These are phyloP conservation scores for Xylocopa sonorina DNA, from an alignment of 1,140 invertebrate genomes.

Conservation along the genomic window DNA sequence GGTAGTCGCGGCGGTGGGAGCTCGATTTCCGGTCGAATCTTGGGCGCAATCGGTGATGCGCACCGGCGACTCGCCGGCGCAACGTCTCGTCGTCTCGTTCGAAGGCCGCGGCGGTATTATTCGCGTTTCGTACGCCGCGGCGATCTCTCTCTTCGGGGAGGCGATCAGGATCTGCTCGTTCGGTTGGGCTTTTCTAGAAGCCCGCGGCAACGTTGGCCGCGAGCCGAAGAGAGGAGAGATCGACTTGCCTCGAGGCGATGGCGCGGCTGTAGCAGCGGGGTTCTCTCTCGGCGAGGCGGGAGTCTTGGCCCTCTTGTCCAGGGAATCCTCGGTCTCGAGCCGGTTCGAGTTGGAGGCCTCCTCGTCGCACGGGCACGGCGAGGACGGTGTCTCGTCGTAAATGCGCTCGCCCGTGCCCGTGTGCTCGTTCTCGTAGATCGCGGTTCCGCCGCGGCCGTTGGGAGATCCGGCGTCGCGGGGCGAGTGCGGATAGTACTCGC, in stretches of 20 bases:
- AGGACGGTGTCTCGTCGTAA: slow-evolving; percentile 71
- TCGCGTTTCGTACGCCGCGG: slow-evolving; percentile 63
- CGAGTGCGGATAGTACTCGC: slow-evolving; percentile 77
- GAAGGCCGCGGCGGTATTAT: slow-evolving; percentile 55
- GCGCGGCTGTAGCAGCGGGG: too few relatives aligned
- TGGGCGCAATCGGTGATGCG: slow-evolving; percentile 70
- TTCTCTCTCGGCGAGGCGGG: not conserved
- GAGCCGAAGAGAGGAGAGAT: not conserved
- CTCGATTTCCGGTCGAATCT: slow-evolving; percentile 5
- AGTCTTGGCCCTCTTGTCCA: not conserved
- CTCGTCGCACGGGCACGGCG: slow-evolving; percentile 11
- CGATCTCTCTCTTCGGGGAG: slow-evolving; percentile 75
- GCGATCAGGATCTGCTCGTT: slow-evolving; percentile 78
- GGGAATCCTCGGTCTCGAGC: slow-evolving; percentile 6
- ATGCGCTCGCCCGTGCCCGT: slow-evolving; percentile 62
- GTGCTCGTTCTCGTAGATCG: slow-evolving; percentile 56
- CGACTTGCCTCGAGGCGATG: not conserved
- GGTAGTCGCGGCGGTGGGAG: too few relatives aligned
- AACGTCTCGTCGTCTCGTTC: slow-evolving; percentile 51
- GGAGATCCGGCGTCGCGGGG: slow-evolving; percentile 72
- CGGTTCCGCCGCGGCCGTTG: slow-evolving; percentile 20
- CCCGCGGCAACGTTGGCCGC: slow-evolving; percentile 1
- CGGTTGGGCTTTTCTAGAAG: slow-evolving; percentile 68
- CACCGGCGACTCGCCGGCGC: slow-evolving; percentile 68
- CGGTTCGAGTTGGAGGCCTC: not conserved